Evolutionary conservation across 2,113 vertebrate genomes (phyloP), one percentile per base, ranked within the genome.

Genomic region (Scophthalmus maximus): DNA sequence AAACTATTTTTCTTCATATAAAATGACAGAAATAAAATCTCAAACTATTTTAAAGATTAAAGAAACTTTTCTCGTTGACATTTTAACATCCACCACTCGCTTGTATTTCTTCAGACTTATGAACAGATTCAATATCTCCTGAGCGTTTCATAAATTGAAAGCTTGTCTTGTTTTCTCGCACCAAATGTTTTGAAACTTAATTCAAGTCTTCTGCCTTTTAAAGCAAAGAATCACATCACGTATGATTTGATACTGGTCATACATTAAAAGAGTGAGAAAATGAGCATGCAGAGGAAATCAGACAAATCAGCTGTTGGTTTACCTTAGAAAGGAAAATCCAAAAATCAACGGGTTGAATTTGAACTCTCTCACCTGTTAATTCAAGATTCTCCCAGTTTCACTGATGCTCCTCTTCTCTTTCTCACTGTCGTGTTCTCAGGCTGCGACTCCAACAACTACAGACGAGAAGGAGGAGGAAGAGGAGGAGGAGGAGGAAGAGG

Each of bases 341-440:
- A 51, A 36, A 51, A 22, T 50, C 22, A 59, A 5, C 1, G 22
- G 26, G n/a, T n/a, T n/a, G 34, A 63, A 27, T 27, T 34, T 18
- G 0, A 30, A 9, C 4, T 20, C 25, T 30, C 84, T 82, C 38
- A 88, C 87, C 84, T 73, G 67, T 1, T 12, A 0, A 17, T 30
- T 80, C 8, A 53, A 27, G 27, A 20, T 55, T 11, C 56, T 51
- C 44, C 58, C 60, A 1, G 68, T 11, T 36, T 73, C 49, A 5
- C 0, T 53, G 74, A 68, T 23, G 23, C 3, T 34, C 2, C 26
- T 18, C 6, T 11, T 27, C 18, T 27, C 18, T 49, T 11, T 34
- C 34, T 51, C 26, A 3, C 1, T 8, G 50, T 1, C 44, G 14
- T 23, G 51, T 26, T 49, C 69, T 55, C 66, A 42, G 65, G 46